These are phyloP conservation scores for Urocynchramus pylzowi DNA, from an alignment of 2,113 vertebrate species.

Conservation along the genomic window DNA sequence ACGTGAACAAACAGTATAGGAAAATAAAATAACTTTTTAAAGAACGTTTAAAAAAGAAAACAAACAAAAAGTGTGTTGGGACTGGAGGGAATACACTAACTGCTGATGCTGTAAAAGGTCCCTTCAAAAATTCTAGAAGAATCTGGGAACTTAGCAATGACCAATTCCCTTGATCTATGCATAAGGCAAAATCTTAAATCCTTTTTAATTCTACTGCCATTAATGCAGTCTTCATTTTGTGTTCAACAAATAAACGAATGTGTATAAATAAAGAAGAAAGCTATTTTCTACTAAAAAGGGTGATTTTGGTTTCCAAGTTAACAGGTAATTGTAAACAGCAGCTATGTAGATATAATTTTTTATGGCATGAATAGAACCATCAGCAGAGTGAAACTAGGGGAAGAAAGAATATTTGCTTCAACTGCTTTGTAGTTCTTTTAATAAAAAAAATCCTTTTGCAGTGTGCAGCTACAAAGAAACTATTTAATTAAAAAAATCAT, in stretches of 20 bases:
- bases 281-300: background rate
- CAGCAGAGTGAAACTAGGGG: background rate
- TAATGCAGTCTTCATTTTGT: background rate
- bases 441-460: background rate
- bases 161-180: background rate
- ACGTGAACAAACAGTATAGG: background rate
- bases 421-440: background rate
- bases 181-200: background rate
- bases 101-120: background rate
- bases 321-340: background rate
- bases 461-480: background rate
- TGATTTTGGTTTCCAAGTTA: background rate
- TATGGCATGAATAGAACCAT: background rate
- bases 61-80: accelerated
- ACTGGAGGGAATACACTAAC: background rate
- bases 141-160: background rate
- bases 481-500: background rate
- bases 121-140: background rate
- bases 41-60: background rate
- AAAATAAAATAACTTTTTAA: background rate
- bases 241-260: constrained; percentile 3
- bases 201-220: background rate
- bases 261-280: background rate
- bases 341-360: background rate
- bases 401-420: background rate